phyloP scores from a whole-genome alignment of 2,888 invertebrate species.

The Sphecodes monilicornis region DNA sequence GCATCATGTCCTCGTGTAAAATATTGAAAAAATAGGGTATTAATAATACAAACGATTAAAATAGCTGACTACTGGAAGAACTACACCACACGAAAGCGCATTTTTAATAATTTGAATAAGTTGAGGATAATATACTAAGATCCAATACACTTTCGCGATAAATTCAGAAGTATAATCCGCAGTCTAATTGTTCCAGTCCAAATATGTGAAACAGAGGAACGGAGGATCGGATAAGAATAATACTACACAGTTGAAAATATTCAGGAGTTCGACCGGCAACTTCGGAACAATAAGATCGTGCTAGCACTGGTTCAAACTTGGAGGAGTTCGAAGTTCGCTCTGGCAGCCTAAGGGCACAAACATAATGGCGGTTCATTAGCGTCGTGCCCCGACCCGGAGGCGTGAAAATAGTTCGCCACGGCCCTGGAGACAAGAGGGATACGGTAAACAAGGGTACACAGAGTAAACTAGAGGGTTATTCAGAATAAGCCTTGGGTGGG shows the following conservation, averaged over 20 bases:
- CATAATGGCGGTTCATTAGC: slow-evolving; percentile 1
- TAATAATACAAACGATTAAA: neutral
- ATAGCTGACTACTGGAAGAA: neutral
- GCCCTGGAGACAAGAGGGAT: slow-evolving; percentile 2
- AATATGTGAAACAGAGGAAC: neutral
- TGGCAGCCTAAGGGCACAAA: neutral
- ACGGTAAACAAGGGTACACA: neutral
- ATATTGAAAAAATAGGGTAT: neutral
- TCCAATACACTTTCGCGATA: neutral
- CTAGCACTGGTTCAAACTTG: neutral
- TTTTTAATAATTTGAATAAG: neutral
- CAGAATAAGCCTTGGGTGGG: slow-evolving; percentile 48
- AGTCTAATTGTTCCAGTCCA: neutral
- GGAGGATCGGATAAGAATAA: neutral
- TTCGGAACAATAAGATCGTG: slow-evolving; percentile 2
- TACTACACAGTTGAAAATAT: neutral
- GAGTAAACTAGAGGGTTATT: slow-evolving; percentile 18
- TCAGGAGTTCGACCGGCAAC: neutral
- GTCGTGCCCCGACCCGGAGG: neutral
- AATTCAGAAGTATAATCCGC: neutral
- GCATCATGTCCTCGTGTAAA: neutral
- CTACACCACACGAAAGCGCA: neutral
- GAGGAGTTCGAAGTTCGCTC: neutral
- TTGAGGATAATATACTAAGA: no score
- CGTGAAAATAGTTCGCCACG: slow-evolving; percentile 3